Evolutionary conservation across 64 coral and sea anemone genomes (phyloP).

Genomic region (Dendrophyllia cribrosa): DNA sequence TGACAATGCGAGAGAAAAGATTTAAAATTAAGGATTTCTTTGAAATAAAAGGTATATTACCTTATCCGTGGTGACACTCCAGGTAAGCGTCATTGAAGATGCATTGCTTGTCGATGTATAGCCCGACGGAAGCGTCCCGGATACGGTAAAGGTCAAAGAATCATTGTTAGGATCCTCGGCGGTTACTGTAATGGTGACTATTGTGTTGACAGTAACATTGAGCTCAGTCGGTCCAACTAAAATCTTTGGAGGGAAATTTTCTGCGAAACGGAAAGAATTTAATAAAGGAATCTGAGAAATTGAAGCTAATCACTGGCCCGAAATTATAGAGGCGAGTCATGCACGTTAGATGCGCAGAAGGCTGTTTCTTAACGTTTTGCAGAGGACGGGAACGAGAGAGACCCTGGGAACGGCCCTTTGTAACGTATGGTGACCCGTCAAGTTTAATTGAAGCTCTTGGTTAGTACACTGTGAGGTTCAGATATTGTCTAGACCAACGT

Average conservation of each 20-base stretch:
- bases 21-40: too few species aligned
- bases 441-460: too few species aligned
- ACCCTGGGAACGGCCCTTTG: too few species aligned
- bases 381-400: too few species aligned
- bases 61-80: constrained; percentile 30
- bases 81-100: neutral
- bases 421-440: too few species aligned
- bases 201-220: constrained; percentile 35
- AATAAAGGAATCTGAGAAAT: neutral
- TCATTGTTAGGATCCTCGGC: constrained; percentile 56
- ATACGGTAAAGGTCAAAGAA: constrained; percentile 34
- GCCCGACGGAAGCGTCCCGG: constrained; percentile 26
- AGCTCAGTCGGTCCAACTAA: neutral
- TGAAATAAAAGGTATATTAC: neutral
- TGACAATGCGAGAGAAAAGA: too few species aligned
- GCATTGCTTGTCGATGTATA: neutral
- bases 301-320: neutral
- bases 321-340: too few species aligned
- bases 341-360: too few species aligned
- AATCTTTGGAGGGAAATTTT: constrained; percentile 52
- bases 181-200: neutral
- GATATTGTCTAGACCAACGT: too few species aligned
- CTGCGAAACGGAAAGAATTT: neutral
- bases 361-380: too few species aligned
- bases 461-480: too few species aligned